A percentile compares a stretch with the other conserved stretches of the same genome.
These are phyloP conservation scores for Microtus montanus DNA, from an alignment of 2,113 vertebrate species.

Conservation along the genomic window DNA sequence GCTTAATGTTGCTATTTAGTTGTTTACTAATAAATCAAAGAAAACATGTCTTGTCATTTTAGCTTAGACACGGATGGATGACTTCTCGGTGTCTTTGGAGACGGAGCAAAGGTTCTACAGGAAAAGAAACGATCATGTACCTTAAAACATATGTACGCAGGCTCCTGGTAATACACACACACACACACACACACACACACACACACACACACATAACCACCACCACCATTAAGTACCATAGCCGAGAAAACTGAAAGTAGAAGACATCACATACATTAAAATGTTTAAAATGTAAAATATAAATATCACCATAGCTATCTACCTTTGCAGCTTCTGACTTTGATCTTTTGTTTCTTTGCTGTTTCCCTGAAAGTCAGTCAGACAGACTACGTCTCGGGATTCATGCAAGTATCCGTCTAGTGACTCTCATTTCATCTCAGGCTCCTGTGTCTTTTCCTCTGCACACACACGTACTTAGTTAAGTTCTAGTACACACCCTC, in stretches of 20 bases:
- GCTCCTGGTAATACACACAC: neutral
- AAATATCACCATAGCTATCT: neutral
- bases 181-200: neutral
- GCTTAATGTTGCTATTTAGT: constrained; percentile 87
- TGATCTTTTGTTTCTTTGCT: neutral
- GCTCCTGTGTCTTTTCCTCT: neutral
- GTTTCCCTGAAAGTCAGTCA: neutral
- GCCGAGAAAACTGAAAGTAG: neutral
- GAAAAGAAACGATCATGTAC: constrained; percentile 23
- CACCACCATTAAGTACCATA: neutral
- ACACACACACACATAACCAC: neutral
- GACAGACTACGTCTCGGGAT: neutral
- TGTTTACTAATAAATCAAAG: constrained; percentile 88
- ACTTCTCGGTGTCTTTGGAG: constrained; percentile 58
- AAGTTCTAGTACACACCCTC: neutral
- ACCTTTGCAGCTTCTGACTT: constrained; percentile 8
- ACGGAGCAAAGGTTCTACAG: constrained; percentile 56
- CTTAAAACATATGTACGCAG: neutral
- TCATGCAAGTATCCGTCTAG: no score
- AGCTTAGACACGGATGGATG: constrained; percentile 82
- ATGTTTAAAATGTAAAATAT: neutral
- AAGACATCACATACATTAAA: neutral
- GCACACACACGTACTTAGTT: neutral
- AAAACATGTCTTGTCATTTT: constrained; percentile 83
- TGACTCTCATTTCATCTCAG: neutral